phyloP scores from a whole-genome alignment of 1,140 invertebrate species.

The Centruroides sculpturatus region DNA sequence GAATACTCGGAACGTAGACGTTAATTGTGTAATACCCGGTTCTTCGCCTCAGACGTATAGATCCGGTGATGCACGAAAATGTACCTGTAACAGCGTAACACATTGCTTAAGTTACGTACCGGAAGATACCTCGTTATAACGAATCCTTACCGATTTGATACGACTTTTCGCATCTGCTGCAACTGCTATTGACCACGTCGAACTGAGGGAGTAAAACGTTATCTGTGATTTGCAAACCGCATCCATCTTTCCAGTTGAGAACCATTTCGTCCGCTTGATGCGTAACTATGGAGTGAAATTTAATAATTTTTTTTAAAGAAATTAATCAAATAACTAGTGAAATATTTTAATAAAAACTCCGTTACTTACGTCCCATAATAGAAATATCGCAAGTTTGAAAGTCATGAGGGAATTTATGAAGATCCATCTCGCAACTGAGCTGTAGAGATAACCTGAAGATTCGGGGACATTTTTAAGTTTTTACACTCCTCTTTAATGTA shows the following conservation, averaged over 20 bases:
- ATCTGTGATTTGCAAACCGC: neutral
- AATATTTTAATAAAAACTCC: no score
- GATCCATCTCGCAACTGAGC: conserved; percentile 12
- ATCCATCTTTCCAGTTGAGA: neutral
- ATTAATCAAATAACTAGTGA: no score
- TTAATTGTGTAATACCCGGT: conserved; percentile 25
- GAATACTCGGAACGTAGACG: conserved; percentile 24
- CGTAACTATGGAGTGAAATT: neutral
- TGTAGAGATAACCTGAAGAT: conserved; percentile 8
- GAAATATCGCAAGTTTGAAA: conserved; percentile 12
- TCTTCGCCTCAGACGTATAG: conserved; percentile 14
- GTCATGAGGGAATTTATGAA: conserved; percentile 11
- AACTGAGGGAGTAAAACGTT: neutral
- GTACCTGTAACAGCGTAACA: no score
- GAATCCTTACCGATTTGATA: neutral
- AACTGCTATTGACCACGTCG: neutral
- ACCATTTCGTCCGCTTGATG: neutral
- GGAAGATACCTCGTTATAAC: no score
- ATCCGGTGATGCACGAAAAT: conserved; percentile 10
- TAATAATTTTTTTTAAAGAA: neutral
- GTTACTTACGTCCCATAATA: conserved; percentile 10
- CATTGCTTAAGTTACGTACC: no score
- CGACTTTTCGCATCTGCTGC: neutral
- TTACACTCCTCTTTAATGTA: no score
- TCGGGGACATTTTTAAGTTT: no score